Conservation (phyloP, 2,113 vertebrate genomes). For the Oreochromis niloticus region DNA sequence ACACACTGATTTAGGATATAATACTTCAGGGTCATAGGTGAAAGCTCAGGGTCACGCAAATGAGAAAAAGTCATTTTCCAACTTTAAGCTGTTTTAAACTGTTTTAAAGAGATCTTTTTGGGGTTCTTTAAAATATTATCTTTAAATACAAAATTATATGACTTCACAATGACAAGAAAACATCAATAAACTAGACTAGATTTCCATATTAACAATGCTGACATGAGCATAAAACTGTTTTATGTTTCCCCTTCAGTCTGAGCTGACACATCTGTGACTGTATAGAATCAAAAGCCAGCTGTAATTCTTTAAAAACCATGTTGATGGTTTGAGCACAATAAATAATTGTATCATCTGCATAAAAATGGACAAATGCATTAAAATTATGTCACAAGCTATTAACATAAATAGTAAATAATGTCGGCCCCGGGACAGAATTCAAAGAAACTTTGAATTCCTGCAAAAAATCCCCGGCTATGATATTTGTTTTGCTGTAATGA, state of each 20-base stretch:
- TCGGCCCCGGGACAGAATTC: not conserved
- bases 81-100: not conserved
- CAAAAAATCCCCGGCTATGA: not conserved
- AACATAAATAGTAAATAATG: not conserved
- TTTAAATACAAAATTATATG: not conserved
- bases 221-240: not conserved
- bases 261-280: not conserved
- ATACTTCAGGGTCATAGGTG: not conserved
- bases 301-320: not conserved
- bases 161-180: rapidly evolving
- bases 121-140: not conserved
- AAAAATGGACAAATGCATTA: not conserved
- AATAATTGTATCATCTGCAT: not conserved
- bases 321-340: not conserved
- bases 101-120: not conserved
- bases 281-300: not conserved
- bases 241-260: not conserved
- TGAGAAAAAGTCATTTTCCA: not conserved
- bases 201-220: not conserved
- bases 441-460: not conserved
- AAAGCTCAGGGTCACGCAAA: not conserved
- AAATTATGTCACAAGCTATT: not conserved
- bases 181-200: not conserved
- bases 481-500: not conserved
- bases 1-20: not conserved